Evolutionary conservation across 2,797 vertebrate species (phyloP).

Genomic region (Schizopygopsis malacanthus): DNA sequence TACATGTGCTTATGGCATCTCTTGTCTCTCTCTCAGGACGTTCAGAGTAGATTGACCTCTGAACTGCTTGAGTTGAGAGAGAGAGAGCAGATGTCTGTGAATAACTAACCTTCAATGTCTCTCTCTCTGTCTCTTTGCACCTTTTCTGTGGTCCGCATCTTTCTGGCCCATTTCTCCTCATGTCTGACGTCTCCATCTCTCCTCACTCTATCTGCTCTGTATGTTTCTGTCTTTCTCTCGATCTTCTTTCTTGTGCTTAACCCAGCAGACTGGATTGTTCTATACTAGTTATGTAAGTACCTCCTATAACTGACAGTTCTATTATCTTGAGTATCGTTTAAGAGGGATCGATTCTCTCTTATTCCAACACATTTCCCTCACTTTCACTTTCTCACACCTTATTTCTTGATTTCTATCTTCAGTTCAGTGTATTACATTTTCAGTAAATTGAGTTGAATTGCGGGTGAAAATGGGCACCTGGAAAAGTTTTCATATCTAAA

Average conservation of each 20-base stretch:
- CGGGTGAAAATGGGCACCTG: background rate
- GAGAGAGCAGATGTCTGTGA: conserved; percentile 30
- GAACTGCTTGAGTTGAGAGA: conserved; percentile 12
- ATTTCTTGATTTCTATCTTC: background rate
- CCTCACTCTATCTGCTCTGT: conserved; percentile 39
- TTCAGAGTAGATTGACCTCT: conserved; percentile 20
- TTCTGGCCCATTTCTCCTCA: conserved; percentile 60
- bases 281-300: conserved; percentile 94
- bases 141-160: conserved; percentile 62
- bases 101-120: conserved; percentile 51
- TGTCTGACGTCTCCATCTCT: conserved; percentile 56
- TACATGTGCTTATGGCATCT: conserved; percentile 53
- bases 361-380: background rate
- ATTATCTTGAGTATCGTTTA: conserved; percentile 22
- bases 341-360: conserved; percentile 15
- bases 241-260: conserved; percentile 71
- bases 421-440: background rate
- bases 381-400: background rate
- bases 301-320: conserved; percentile 47
- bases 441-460: background rate
- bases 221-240: conserved; percentile 51
- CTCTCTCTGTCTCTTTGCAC: conserved; percentile 51
- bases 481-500: background rate
- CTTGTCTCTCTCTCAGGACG: conserved; percentile 50
- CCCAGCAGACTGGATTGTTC: conserved; percentile 90